A percentile compares a stretch with the other conserved stretches of the same genome.
Evolutionary conservation across 2,888 invertebrate species (phyloP).

Genomic region (Crossocerus cetratus): DNA sequence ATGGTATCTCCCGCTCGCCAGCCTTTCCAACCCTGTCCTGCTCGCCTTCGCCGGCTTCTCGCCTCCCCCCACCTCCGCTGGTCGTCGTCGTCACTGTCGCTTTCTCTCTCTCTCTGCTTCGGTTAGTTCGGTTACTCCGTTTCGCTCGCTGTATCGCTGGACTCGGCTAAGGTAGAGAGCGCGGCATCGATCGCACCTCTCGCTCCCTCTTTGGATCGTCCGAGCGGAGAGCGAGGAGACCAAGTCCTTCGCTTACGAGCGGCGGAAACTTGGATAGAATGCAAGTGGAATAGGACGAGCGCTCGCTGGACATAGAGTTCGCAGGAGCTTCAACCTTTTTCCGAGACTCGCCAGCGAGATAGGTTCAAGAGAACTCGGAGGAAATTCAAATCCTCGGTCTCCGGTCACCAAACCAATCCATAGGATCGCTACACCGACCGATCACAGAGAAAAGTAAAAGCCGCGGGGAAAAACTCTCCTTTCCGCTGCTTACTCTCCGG

Average conservation of each 20-base stretch:
- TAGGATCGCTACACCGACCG: too few species aligned
- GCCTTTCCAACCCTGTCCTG: neutral
- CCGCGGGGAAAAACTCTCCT: too few species aligned
- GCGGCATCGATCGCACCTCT: constrained; percentile 37
- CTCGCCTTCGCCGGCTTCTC: neutral
- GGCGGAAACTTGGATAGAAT: neutral
- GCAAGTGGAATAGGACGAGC: neutral
- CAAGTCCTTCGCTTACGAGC: neutral
- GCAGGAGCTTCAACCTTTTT: too few species aligned
- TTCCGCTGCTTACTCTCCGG: neutral
- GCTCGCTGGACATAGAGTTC: too few species aligned
- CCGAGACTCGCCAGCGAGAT: too few species aligned
- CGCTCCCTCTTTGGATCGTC: constrained; percentile 33
- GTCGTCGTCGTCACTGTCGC: neutral
- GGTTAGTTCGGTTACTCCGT: too few species aligned
- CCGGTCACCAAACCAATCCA: too few species aligned
- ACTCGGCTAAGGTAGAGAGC: constrained; percentile 21
- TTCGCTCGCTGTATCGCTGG: constrained; percentile 22
- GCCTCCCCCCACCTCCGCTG: neutral
- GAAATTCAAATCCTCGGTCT: too few species aligned
- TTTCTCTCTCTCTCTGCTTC: constrained; percentile 13
- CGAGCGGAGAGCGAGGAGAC: constrained; percentile 17
- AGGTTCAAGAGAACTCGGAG: too few species aligned
- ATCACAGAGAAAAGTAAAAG: too few species aligned
- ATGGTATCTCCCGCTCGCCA: neutral